Conservation (phyloP, 2,113 vertebrate genomes). For the Phaethon lepturus region DNA sequence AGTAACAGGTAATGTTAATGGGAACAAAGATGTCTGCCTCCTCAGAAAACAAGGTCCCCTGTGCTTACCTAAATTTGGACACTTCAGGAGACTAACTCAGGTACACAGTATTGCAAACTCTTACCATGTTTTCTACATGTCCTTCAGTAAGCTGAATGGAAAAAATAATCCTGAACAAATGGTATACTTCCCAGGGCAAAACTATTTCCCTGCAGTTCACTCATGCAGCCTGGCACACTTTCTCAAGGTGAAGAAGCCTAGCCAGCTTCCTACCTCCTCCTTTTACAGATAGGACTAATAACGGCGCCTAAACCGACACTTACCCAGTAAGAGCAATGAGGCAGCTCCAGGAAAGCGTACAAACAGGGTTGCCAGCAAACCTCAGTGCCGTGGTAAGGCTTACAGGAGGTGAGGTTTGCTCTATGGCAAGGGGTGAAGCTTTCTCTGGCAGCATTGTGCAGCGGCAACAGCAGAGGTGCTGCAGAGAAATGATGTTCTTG, state of each 20-base stretch:
- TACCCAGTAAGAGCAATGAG: not conserved
- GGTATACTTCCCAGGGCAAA: not conserved
- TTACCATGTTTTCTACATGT: rapidly evolving
- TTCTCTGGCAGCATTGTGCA: rapidly evolving
- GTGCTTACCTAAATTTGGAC: not conserved
- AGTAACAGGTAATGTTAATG: not conserved
- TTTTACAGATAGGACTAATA: not conserved
- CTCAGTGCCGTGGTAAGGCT: not conserved
- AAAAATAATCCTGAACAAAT: not conserved
- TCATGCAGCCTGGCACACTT: not conserved
- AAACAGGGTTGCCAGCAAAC: not conserved
- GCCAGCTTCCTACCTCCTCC: not conserved
- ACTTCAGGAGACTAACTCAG: not conserved
- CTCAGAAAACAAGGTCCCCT: not conserved
- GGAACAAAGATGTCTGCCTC: not conserved
- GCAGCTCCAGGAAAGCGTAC: not conserved
- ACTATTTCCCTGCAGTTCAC: not conserved
- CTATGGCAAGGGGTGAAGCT: not conserved
- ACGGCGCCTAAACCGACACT: not conserved
- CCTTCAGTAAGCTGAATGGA: not conserved
- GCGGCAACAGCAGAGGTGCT: not conserved
- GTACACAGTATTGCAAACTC: not conserved
- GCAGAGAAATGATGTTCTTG: not conserved
- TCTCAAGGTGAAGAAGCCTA: not conserved
- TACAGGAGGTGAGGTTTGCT: not conserved